phyloP scores from a whole-genome alignment of 2,888 invertebrate species.

The Tetragnatha montana region DNA sequence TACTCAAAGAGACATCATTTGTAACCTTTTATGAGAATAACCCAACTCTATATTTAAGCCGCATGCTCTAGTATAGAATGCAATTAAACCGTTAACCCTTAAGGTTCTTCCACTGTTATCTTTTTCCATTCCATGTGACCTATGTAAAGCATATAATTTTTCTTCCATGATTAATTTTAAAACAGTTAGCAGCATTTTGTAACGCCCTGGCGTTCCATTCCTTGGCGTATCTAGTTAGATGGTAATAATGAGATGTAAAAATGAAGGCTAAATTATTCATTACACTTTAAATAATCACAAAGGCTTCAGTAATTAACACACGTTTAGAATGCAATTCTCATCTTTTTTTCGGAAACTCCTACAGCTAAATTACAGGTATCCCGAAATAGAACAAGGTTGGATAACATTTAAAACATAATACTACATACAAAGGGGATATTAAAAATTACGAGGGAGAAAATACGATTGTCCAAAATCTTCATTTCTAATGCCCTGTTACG shows the following conservation, averaged over 20 bases:
- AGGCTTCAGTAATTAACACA: background rate
- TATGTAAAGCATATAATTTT: no score
- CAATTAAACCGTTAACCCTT: no score
- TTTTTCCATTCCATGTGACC: no score
- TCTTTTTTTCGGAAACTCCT: background rate
- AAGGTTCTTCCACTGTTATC: no score
- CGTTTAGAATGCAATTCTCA: background rate
- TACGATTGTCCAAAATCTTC: no score
- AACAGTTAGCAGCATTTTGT: background rate
- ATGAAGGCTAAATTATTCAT: background rate
- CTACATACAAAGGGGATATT: no score
- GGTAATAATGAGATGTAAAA: background rate
- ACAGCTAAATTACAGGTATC: background rate
- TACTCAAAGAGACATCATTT: no score
- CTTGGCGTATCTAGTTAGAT: background rate
- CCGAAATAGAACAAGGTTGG: background rate
- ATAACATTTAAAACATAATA: background rate
- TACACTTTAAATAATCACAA: background rate
- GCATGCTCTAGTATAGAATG: no score
- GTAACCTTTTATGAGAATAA: no score
- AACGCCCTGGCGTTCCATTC: background rate
- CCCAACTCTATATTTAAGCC: no score
- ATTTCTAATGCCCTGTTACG: no score
- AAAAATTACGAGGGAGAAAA: no score
- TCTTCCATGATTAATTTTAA: background rate